Percentiles rank a stretch among this genome's conserved stretches.
Conservation (phyloP, 64 coral and sea anemone species). For the Actinia tenebrosa region DNA sequence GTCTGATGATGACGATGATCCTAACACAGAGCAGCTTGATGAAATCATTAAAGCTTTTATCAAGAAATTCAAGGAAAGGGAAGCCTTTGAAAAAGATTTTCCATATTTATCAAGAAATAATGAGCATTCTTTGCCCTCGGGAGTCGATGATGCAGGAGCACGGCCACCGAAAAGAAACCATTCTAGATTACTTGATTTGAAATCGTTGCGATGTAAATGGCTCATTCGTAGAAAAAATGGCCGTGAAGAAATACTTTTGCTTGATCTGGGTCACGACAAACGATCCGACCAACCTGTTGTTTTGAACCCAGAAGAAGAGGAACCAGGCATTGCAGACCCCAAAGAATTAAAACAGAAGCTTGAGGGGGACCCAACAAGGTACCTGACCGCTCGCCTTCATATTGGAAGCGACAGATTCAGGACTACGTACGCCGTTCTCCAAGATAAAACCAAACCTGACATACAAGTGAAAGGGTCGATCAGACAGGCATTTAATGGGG, state of each 20-base stretch:
- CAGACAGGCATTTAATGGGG: slow-evolving; percentile 58
- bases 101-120: too few species aligned
- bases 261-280: not conserved
- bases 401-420: slow-evolving; percentile 27
- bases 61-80: slow-evolving; percentile 41
- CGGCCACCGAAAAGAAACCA: not conserved
- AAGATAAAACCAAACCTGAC: slow-evolving; percentile 59
- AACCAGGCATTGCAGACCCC: slow-evolving; percentile 9
- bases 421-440: slow-evolving; percentile 36
- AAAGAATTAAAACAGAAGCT: slow-evolving; percentile 30
- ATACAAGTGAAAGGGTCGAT: slow-evolving; percentile 58
- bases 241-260: not conserved
- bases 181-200: not conserved
- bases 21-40: slow-evolving; percentile 13
- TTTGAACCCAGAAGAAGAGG: not conserved
- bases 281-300: not conserved
- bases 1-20: not conserved
- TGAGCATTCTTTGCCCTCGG: too few species aligned
- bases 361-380: slow-evolving; percentile 43
- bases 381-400: slow-evolving; percentile 52
- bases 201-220: not conserved
- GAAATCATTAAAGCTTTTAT: slow-evolving; percentile 75
- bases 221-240: slow-evolving; percentile 11
- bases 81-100: not conserved
- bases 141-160: not conserved